Evolutionary conservation across 2,797 vertebrate species (phyloP), one percentile per base, ranked within the genome.

Genomic region (Molossus molossus): DNA sequence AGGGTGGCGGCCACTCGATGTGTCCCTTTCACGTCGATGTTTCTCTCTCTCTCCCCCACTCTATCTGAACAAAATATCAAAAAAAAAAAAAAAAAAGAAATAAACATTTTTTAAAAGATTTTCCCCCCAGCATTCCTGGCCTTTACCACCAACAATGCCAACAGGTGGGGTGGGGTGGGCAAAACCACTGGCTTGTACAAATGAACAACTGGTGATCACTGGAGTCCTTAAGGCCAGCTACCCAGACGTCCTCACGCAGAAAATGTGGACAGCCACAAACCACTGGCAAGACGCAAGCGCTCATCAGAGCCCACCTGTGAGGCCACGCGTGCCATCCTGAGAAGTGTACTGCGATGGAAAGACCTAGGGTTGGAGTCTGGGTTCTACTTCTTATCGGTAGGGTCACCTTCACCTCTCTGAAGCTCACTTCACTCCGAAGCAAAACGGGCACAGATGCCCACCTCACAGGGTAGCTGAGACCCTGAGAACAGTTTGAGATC

Each of bases 31-130:
- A 33, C 33, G 33, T 33, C 33, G 33, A 33, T 33, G 33, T 33
- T 33, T 33, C 33, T 33, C 33, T 33, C 33, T 33, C 33, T 33
- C 33, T 33, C 33, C 33, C 33, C 33, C 33, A 33, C 33, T 33
- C 33, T 33, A 33, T 33, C 33, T 33, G 33, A 33, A 33, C 33
- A 33, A 33, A 33, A 33, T 33, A 33, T 33, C 33, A 33, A 33
- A 33, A 33, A 33, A 99, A 99, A 99, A 98, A 98, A 65, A 33
- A 33, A 98, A 98, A 65, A 3, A 33, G 0, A 13, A 33, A 57
- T 23, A 83, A 50, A 33, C 55, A 20, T 20, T 33, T 55, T 9
- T 64, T 29, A 1, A 81, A 29, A 45, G 15, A 11, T 27, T 45
- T 45, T 69, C 40, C 11, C 9, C 25, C 27, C 1, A 65, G 65